Evolutionary conservation across 2,888 invertebrate species (phyloP), one percentile per base, ranked within the genome.

Genomic region (Dicycla oo): DNA sequence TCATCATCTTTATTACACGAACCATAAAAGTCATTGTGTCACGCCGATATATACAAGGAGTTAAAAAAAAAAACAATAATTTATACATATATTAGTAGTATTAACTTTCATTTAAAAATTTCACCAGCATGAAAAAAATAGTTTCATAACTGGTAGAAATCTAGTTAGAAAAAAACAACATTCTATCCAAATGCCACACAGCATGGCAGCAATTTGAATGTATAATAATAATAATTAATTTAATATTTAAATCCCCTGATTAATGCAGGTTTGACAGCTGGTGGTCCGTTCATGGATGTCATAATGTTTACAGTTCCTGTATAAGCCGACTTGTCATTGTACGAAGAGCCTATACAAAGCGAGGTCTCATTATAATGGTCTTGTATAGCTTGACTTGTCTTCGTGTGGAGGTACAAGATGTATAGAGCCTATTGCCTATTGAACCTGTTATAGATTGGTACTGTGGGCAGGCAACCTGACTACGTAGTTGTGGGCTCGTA

Each of bases 111-210:
- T 26, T 23, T 38, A 45, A 40, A 5, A 61, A n/a, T 64, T 75
- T 47, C 38, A 34, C 15, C 26, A 57, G 6, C 13, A 11, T 2
- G n/a, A 20, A 40, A 15, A 34, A 53, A 47, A 18, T 11, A 20
- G n/a, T 75, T 79, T 60, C 54, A 23, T 60, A 64, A 64, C 73
- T 13, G 10, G 43, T 23, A 20, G 18, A 38, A 0, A 34, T 38
- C n/a, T 47, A 7, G 20, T 47, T 61, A 34, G 30, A 40, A 15
- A 38, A n/a, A 45, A 54, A 38, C 38, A 26, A 58, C 34, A 75
- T 80, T 63, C 38, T 49, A 13, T 54, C 18, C 38, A 74, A 74
- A 74, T 80, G 63, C 75, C 80, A 69, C 54, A 64, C 58, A 75
- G 49, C 61, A 43, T 57, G 81, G 3, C 40, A 34, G 45, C 56